phyloP scores from a whole-genome alignment of 1,140 invertebrate genomes.

The Bombus soroeensis region DNA sequence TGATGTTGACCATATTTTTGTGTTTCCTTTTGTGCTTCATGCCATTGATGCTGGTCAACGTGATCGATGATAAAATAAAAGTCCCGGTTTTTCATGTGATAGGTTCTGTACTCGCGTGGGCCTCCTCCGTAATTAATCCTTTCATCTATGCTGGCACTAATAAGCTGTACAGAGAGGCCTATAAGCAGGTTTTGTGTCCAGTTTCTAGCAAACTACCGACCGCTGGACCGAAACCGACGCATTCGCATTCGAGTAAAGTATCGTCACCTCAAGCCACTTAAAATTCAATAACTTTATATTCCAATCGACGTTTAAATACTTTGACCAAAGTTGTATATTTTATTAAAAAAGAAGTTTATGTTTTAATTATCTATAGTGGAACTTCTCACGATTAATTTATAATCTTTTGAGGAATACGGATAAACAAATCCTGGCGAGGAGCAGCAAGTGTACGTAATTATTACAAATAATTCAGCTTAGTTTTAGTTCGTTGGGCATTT shows the following conservation, averaged over 20 bases:
- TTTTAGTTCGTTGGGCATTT: constrained; percentile 6
- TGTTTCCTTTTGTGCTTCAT: constrained; percentile 93
- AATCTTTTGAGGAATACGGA: background rate
- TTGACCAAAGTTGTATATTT: background rate
- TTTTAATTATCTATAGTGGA: background rate
- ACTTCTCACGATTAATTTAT: background rate
- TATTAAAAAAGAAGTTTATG: background rate
- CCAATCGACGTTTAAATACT: background rate
- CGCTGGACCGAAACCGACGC: constrained; percentile 60
- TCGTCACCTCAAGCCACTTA: constrained; percentile 70
- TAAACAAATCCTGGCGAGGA: background rate
- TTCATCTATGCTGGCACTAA: constrained; percentile 94
- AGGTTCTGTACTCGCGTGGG: constrained; percentile 93
- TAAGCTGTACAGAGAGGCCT: constrained; percentile 91
- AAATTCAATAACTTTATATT: background rate
- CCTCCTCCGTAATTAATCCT: constrained; percentile 93
- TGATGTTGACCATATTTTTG: constrained; percentile 93
- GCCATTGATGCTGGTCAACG: constrained; percentile 93
- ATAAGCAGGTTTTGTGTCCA: constrained; percentile 86
- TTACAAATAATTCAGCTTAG: background rate
- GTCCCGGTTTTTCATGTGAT: constrained; percentile 90
- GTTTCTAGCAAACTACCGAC: constrained; percentile 59
- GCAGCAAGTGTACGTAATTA: background rate
- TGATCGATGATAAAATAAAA: constrained; percentile 88
- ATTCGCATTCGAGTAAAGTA: constrained; percentile 79